Base-by-base conservation (phyloP, 1,140 invertebrate species). In the Drosophila varians region DNA sequence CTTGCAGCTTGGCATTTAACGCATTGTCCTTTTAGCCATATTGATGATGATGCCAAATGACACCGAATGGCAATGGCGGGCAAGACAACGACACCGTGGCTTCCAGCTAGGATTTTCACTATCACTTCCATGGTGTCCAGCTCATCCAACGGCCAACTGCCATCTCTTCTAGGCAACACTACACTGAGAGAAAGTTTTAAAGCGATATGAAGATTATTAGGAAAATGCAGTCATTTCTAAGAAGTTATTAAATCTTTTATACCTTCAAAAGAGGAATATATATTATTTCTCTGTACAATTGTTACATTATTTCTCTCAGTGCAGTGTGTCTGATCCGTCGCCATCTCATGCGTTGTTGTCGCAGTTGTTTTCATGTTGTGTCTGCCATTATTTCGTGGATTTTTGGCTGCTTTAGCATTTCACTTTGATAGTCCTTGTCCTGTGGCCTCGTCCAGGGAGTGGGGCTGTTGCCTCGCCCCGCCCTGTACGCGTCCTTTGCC, bases 11-110 rank as follows among this genome's bases (percentile, higher is more conserved):
- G 38, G 82, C 82, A 87, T 87, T 87, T 87, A 87, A 87, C 82
- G 82, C 82, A 87, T 87, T 87, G 82, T 87, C 77, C 82, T 87
- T 87, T 87, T 87, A 87, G 82, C 82, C 82, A 87, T 87, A 87
- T 87, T 87, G 82, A 87, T 87, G 82, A 87, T 87, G 82, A 87
- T 87, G 77, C 82, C 82, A 87, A 86, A 86, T 87, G 82, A 86
- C 82, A 86, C 73, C 73, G 64, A 84, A 84, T 79, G 78, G 78
- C 79, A 78, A 66, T 80, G 82, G 61, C 66, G 46, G 60, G 62
- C 62, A 65, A 66, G 61, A 65, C 79, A 79, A 86, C 42, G 55
- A 60, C 68, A 80, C 80, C 82, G 82, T 82, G 66, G 73, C 68
- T 69, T 77, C 54, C 73, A 80, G 80, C 80, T 77, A 80, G 82